Conservation (phyloP, 2,888 invertebrate genomes). For the Sepioteuthis lessoniana region DNA sequence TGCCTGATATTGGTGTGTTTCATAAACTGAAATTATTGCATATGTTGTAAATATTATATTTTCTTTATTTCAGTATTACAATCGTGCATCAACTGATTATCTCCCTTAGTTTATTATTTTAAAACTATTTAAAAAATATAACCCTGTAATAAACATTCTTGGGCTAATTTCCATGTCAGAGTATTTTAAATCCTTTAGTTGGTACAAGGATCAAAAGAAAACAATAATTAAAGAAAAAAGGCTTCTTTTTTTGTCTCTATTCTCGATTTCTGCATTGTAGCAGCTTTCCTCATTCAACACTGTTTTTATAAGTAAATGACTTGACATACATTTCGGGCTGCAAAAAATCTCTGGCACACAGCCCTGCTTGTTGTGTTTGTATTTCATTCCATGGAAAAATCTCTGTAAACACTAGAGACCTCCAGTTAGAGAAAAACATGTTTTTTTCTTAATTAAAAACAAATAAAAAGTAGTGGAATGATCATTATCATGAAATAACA, state of each 20-base stretch:
- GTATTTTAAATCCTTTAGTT: not conserved
- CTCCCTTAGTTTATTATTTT: not conserved
- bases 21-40: too few relatives aligned
- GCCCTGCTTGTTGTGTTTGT: not conserved
- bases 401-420: not conserved
- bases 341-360: too few relatives aligned
- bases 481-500: not conserved
- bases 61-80: too few relatives aligned
- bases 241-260: not conserved
- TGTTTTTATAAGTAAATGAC: constrained; percentile 12
- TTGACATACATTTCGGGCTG: not conserved
- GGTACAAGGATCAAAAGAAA: not conserved
- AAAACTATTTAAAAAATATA: not conserved
- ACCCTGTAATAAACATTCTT: not conserved
- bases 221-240: not conserved
- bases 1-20: too few relatives aligned
- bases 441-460: not conserved
- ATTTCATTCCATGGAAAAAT: not conserved
- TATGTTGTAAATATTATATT: too few relatives aligned
- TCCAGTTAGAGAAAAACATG: not conserved
- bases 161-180: not conserved
- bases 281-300: not conserved
- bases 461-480: not conserved
- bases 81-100: not conserved
- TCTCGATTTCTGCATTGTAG: not conserved